A percentile compares a stretch with the other conserved stretches of the same genome.
Conservation (phyloP, 2,888 invertebrate genomes). For the Phlogophora meticulosa region DNA sequence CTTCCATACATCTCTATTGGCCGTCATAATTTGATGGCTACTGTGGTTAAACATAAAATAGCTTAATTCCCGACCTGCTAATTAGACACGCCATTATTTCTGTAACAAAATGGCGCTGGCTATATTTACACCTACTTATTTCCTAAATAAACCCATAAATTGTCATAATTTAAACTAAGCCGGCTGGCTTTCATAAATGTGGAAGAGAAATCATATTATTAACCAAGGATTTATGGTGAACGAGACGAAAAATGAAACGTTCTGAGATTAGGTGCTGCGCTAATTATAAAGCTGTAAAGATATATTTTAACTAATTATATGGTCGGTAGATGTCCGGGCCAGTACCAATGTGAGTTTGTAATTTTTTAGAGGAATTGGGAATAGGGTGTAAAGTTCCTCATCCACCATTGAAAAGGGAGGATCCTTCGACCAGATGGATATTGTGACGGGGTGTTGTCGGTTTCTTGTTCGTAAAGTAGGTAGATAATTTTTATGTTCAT, state of each 20-base stretch:
- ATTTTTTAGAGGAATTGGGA: no score
- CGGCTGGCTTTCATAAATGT: constrained; percentile 41
- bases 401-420: no score
- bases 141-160: constrained; percentile 62
- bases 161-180: constrained; percentile 56
- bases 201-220: constrained; percentile 48
- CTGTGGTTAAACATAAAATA: no score
- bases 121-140: constrained; percentile 52
- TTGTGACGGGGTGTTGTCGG: no score
- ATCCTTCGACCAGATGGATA: no score
- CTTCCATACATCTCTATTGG: no score
- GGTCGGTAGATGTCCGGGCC: not conserved
- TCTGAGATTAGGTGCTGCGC: constrained; percentile 39
- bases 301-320: constrained; percentile 35
- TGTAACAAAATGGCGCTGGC: constrained; percentile 48
- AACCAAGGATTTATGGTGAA: constrained; percentile 46
- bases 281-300: constrained; percentile 51
- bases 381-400: no score
- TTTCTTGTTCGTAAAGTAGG: no score
- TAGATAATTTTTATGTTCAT: no score
- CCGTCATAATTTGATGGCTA: no score
- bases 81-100: constrained; percentile 32
- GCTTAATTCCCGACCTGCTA: constrained; percentile 33
- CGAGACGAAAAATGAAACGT: constrained; percentile 23
- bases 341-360: no score